These are phyloP conservation scores for Calonectris borealis DNA, from an alignment of 2,113 vertebrate species.

Conservation along the genomic window DNA sequence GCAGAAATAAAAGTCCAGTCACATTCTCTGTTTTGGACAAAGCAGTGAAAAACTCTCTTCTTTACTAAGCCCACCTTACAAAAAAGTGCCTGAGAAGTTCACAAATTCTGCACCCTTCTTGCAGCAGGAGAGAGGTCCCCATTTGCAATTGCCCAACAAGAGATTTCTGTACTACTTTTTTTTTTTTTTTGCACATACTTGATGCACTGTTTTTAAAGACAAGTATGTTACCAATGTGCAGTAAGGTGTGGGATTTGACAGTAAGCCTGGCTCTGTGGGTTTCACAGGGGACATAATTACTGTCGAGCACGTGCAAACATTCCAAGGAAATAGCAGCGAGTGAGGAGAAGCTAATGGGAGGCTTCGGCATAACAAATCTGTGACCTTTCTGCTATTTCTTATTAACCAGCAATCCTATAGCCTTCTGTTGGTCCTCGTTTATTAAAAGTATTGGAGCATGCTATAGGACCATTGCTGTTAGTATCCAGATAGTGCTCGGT, in stretches of 20 bases:
- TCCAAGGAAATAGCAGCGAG: not conserved
- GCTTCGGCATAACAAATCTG: not conserved
- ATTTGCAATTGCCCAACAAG: not conserved
- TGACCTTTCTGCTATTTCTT: not conserved
- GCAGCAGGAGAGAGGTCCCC: accelerated
- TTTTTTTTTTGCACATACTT: not conserved
- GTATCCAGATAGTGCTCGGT: not conserved
- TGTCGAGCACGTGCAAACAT: not conserved
- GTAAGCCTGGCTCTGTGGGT: not conserved
- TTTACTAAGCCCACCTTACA: not conserved
- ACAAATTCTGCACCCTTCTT: not conserved
- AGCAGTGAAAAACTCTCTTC: not conserved
- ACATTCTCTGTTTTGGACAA: not conserved
- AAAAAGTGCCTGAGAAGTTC: not conserved
- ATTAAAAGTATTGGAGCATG: not conserved
- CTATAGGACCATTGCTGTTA: not conserved
- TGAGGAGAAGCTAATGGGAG: not conserved
- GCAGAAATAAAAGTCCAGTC: slow-evolving; percentile 13
- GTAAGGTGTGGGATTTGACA: slow-evolving; percentile 25
- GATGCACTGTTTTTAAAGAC: not conserved
- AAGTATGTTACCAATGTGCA: not conserved
- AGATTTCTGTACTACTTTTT: not conserved
- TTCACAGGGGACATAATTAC: not conserved
- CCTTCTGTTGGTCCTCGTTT: not conserved
- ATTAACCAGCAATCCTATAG: not conserved